Evolutionary conservation across 1,140 invertebrate genomes (phyloP), one percentile per base, ranked within the genome.

Genomic region (Metopolophium dirhodum): DNA sequence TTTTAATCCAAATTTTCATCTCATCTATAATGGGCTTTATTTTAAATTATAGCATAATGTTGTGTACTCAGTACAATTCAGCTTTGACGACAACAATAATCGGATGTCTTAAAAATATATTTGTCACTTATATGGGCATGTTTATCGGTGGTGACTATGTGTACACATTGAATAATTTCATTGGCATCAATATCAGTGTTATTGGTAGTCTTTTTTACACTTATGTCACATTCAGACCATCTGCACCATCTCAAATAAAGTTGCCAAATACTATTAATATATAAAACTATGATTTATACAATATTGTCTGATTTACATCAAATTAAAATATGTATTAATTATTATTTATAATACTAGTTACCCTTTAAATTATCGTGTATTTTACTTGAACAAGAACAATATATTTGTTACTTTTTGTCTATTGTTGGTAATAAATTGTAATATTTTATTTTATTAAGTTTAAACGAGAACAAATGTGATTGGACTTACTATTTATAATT

Each of bases 21-120:
- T 99, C 99, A 1, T 99, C 99, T 95, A 95, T 99, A 4, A 99
- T 99, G 98, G 99, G 99, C 1, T 99, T 99, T 95, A 96, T 99
- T 41, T 95, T 99, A 26, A 98, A 98, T 83, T 99, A 99, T 95
- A 98, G 98, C 95, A 98, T 99, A 26, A 97, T 99, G 94, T 95
- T 99, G 61, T 99, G 99, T 95, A 99, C 99, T 0, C 96, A 98
- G 94, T 97, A 98, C 95, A 99, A 99, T 96, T 99, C 99, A 93
- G 99, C 99, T 35, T 96, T 99, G 68, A 99, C 99, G 0, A 99
- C 99, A 37, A 99, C 99, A 20, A 99, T 99, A 94, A 98, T 99
- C 94, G 99, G 99, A 2, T 99, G 98, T 95, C 96, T 99, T n/a
- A 99, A 99, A 95, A 98, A 98, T 95, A 98, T 98, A 94, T 97